phyloP scores from a whole-genome alignment of 2,888 invertebrate species.

The Furcula furcula region DNA sequence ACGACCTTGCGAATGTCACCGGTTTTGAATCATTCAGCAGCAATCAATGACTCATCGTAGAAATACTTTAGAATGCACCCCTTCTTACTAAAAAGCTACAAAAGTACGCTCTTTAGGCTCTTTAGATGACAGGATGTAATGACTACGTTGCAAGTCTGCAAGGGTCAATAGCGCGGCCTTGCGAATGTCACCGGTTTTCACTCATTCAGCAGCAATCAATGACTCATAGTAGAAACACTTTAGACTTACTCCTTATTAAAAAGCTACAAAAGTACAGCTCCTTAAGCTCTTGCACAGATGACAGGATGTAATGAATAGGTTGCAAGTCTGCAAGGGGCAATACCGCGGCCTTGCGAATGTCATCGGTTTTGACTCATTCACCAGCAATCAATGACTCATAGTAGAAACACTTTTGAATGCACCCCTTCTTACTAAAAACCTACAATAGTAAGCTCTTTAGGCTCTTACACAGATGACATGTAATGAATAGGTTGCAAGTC shows the following conservation, averaged over 20 bases:
- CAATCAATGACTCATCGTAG: slow-evolving; percentile 46
- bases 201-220: slow-evolving; percentile 37
- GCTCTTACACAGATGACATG: neutral
- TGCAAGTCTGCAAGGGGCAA: slow-evolving; percentile 34
- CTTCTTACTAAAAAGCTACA: too few species aligned
- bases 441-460: neutral
- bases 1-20: slow-evolving; percentile 68
- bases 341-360: slow-evolving; percentile 67
- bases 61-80: slow-evolving; percentile 28
- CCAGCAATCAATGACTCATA: slow-evolving; percentile 45
- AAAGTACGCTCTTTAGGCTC: too few species aligned
- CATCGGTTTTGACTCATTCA: slow-evolving; percentile 49
- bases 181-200: slow-evolving; percentile 58
- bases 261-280: too few species aligned
- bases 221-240: slow-evolving; percentile 44
- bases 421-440: slow-evolving; percentile 8
- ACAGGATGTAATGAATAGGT: slow-evolving; percentile 45
- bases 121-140: too few species aligned
- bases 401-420: slow-evolving; percentile 26
- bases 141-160: slow-evolving; percentile 30
- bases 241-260: too few species aligned
- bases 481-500: neutral
- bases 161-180: slow-evolving; percentile 61
- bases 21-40: slow-evolving; percentile 43
- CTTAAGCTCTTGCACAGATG: too few species aligned